Base-by-base conservation (phyloP, 35 echinoderm and acorn worm species). In the Ophioderma brevispina region DNA sequence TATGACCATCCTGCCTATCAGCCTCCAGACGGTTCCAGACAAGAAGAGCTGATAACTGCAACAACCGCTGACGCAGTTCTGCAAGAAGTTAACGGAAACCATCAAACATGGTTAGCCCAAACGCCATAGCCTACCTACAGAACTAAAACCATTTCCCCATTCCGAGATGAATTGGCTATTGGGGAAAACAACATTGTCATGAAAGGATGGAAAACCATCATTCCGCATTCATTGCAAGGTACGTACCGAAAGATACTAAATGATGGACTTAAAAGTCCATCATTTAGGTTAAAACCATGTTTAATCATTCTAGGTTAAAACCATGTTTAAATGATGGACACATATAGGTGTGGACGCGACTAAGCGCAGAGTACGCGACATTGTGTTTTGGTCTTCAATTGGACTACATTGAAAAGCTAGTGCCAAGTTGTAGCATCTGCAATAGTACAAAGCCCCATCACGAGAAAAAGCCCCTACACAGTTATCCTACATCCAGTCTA, bases 1-100 rank as follows among this genome's bases (percentile, higher is more conserved):
- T 55, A 79, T 90, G 28, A 63, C 34, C 55, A 90, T 82, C 31
- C 40, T 90, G 41, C 84, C 84, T 2, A 86, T 86, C 11, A n/a
- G n/a, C 76, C 84, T 10, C 1, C 55, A n/a, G n/a, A n/a, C n/a
- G n/a, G n/a, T 70, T 40, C 55, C 35, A 8, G 59, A 18, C 4
- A 75, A 35, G 17, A 1, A 70, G 50, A 70, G 35, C 55, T 86
- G 14, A 8, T 28, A 36, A 55, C 42, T 46, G 43, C 32, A 5
- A 90, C 80, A 84, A 35, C 80, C 52, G 3, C 79, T 15, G 87
- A 88, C 32, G 23, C 31, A 14, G 36, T 55, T 56, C 31, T 83
- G 11, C 37, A 80, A 31, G 32, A 52, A 6, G 17, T 80, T 21
- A 77, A n/a, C 18, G 1, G 5, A 80, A 49, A 15, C 36, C 2